Evolutionary conservation across 2,113 vertebrate species (phyloP).

Genomic region (Monopterus albus): DNA sequence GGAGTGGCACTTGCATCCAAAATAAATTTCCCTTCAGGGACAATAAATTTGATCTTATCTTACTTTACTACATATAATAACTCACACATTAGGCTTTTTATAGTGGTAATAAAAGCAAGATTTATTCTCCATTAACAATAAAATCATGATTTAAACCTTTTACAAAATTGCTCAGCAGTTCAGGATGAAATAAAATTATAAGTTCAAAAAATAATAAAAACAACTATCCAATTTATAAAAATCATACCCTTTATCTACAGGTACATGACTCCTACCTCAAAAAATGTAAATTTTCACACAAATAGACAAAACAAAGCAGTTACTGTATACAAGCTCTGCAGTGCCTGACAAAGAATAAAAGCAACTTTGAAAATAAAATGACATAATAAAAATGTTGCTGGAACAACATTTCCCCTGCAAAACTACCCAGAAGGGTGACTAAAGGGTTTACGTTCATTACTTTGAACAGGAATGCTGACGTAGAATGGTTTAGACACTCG

Average conservation of each 20-base stretch:
- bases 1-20: too few relatives aligned
- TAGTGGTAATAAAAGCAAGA: conserved; percentile 46
- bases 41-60: too few relatives aligned
- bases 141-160: conserved; percentile 42
- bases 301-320: not conserved
- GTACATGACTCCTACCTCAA: conserved; percentile 9
- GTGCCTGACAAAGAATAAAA: not conserved
- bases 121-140: conserved; percentile 53
- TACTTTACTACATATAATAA: not conserved
- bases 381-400: not conserved
- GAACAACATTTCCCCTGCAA: not conserved
- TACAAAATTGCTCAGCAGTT: conserved; percentile 41
- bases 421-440: not conserved
- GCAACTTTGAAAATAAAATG: conserved; percentile 18
- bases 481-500: too few relatives aligned
- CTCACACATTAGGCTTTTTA: not conserved
- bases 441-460: not conserved
- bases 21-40: too few relatives aligned
- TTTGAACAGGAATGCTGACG: too few relatives aligned
- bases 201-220: not conserved
- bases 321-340: not conserved
- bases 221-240: conserved; percentile 23
- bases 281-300: conserved; percentile 1
- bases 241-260: conserved; percentile 26
- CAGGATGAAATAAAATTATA: conserved; percentile 27